Conservation (phyloP, 1,140 invertebrate species). For the Macrotrachela quadricornifera region DNA sequence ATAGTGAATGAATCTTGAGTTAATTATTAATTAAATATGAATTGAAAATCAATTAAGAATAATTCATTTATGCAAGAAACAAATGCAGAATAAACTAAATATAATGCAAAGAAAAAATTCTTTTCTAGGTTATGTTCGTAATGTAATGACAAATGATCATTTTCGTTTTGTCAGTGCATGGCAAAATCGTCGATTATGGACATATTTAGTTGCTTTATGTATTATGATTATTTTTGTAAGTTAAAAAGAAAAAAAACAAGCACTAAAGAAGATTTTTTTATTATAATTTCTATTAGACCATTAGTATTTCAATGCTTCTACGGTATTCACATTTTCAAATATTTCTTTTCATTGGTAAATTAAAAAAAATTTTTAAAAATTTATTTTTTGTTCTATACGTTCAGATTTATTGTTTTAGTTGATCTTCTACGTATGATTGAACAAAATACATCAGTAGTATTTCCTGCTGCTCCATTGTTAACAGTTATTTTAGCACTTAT, state of each 20-base stretch:
- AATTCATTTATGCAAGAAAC: too few species aligned
- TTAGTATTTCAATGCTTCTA: conserved; percentile 87
- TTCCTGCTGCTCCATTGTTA: conserved; percentile 81
- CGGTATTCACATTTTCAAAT: conserved; percentile 97
- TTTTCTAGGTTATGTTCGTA: conserved; percentile 38
- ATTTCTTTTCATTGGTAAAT: conserved; percentile 86
- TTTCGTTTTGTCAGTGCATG: conserved; percentile 92
- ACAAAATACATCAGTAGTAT: conserved; percentile 51
- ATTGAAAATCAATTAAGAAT: too few species aligned
- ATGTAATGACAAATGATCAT: conserved; percentile 92
- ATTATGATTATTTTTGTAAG: conserved; percentile 97
- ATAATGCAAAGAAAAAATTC: too few species aligned
- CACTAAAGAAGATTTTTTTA: too few species aligned
- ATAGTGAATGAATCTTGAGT: too few species aligned
- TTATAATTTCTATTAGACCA: conserved; percentile 52
- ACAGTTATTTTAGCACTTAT: conserved; percentile 90
- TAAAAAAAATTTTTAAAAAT: conserved; percentile 33
- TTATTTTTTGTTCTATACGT: not conserved
- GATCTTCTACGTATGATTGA: conserved; percentile 91
- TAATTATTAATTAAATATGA: too few species aligned
- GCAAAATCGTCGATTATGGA: conserved; percentile 51
- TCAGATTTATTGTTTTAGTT: conserved; percentile 40
- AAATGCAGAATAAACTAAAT: too few species aligned
- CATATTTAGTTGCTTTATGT: conserved; percentile 71
- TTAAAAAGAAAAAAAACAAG: conserved; percentile 24